Evolutionary conservation across 2,888 invertebrate genomes (phyloP).

Genomic region (Harpagoxenus sublaevis): DNA sequence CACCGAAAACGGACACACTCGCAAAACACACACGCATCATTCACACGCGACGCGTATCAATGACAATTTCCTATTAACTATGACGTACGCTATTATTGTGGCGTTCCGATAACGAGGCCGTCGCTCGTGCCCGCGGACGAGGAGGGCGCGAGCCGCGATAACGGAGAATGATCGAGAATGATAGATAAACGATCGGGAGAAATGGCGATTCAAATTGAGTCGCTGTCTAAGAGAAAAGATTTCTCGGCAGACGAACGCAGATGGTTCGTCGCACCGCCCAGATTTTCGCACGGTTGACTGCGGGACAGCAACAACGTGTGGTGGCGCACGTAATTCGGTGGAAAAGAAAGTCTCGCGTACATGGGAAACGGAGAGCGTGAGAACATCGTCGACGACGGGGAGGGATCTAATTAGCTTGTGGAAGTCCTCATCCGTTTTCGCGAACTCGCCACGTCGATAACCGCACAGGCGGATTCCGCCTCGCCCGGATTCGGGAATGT

Average conservation of each 20-base stretch:
- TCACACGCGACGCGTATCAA: constrained; percentile 29
- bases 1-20: constrained; percentile 47
- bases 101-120: constrained; percentile 27
- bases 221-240: neutral
- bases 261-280: neutral
- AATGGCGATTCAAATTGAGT: neutral
- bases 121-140: constrained; percentile 27
- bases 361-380: neutral
- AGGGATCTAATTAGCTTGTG: constrained; percentile 21
- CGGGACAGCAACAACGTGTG: neutral
- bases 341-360: neutral
- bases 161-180: constrained; percentile 14
- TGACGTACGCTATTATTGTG: constrained; percentile 31
- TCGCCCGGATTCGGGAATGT: constrained; percentile 19
- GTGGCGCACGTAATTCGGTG: constrained; percentile 14
- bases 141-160: neutral
- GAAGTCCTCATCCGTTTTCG: neutral
- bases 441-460: constrained; percentile 4
- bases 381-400: neutral
- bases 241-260: neutral
- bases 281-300: neutral
- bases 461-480: neutral
- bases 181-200: neutral
- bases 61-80: constrained; percentile 39
- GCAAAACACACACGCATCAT: constrained; percentile 10